A percentile compares a stretch with the other conserved stretches of the same genome.
Evolutionary conservation across 2,888 invertebrate genomes (phyloP).

Genomic region (Periphyllus acericola): DNA sequence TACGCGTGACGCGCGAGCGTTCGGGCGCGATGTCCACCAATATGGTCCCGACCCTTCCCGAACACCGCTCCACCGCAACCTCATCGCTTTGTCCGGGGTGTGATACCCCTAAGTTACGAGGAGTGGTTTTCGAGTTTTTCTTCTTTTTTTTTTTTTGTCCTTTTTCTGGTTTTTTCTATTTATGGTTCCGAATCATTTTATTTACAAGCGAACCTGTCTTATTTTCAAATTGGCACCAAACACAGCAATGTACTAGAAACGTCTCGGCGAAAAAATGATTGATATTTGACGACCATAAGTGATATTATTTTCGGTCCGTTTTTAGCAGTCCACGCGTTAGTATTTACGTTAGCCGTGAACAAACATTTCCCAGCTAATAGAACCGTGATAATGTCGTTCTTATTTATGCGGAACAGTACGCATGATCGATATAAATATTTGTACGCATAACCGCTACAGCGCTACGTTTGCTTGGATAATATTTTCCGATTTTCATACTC

Average conservation of each 20-base stretch:
- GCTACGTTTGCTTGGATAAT: no score
- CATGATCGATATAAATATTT: no score
- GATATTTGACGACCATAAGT: not conserved
- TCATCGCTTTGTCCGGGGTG: not conserved
- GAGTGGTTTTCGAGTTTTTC: not conserved
- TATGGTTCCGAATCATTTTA: not conserved
- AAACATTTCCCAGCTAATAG: no score
- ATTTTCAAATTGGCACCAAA: conserved; percentile 33
- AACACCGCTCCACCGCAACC: not conserved
- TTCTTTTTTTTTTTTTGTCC: not conserved
- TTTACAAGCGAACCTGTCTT: conserved; percentile 24
- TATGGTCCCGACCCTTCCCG: conserved; percentile 8
- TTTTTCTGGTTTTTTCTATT: not conserved
- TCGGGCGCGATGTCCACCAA: conserved; percentile 16
- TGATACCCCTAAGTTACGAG: not conserved
- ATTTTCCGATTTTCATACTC: no score
- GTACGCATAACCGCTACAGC: no score
- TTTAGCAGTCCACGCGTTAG: no score
- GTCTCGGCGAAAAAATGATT: not conserved
- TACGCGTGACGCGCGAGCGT: not conserved
- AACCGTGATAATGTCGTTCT: not conserved
- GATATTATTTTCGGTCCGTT: no score
- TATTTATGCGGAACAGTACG: not conserved
- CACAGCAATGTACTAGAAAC: conserved; percentile 42
- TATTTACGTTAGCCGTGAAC: no score